Evolutionary conservation across 2,888 invertebrate species (phyloP), one percentile per base, ranked within the genome.

Genomic region (Platynereis dumerilii): DNA sequence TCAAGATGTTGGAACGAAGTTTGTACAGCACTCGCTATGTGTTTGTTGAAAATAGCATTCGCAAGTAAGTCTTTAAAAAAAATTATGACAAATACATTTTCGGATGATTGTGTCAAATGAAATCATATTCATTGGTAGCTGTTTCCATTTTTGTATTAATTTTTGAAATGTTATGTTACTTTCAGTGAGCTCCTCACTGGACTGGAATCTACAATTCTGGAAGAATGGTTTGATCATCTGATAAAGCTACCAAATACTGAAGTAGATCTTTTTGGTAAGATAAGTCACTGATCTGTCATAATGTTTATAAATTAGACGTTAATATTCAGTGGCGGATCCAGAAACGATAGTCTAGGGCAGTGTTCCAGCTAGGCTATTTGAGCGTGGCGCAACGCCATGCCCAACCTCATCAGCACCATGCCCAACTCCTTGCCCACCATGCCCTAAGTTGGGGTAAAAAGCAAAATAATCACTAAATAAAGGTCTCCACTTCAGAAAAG

Each of bases 191-290:
- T 64, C 5, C 29, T 69, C 54, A 66, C 69, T 5, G 62, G 48
- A 15, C 44, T 69, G 44, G 69, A 69, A 58, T 58, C 58, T 48
- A 39, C 56, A 3, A 58, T 69, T 5, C 28, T 66, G 22, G 57
- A 60, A 10, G 66, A 66, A 22, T 69, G 64, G 60, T 66, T 66
- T 29, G 57, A 69, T 34, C 66, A 58, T 44, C 26, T 69, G 22
- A 20, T 60, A 3, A 20, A 56, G 7, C 24, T 54, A 44, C 58
- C 61, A 28, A 42, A 63, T 44, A 28, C 62, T 27, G 39, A 55
- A n/a, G 61, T 69, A 27, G 65, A 65, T 44, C 56, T 67, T 10
- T 60, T 67, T 39, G 67, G 69, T 71, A 55, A 42, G 65, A 54
- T 24, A 5, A 10, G 7, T 55, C 17, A 53, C 20, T 20, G 20